Conservation (phyloP, 2,797 vertebrate genomes). For the Takifugu rubripes region DNA sequence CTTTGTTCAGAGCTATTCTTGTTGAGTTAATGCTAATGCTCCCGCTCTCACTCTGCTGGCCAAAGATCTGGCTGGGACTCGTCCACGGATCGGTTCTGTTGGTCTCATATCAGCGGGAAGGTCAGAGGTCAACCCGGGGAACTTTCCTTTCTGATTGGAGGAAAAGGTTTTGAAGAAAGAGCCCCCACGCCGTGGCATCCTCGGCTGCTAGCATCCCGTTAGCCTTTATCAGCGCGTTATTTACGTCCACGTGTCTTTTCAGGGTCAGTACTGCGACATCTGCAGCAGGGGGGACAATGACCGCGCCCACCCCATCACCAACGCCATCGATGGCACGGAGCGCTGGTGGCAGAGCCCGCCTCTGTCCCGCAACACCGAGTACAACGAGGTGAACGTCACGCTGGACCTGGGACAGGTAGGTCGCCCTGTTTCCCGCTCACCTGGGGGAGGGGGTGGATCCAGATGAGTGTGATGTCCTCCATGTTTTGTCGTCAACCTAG, state of each 20-base stretch:
- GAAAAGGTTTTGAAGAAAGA: no score
- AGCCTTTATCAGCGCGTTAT: not conserved
- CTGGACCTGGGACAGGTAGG: slow-evolving; percentile 94
- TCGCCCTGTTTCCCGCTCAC: no score
- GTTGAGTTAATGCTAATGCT: slow-evolving; percentile 39
- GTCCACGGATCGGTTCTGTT: no score
- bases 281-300: slow-evolving; percentile 83
- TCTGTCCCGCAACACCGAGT: slow-evolving; percentile 88
- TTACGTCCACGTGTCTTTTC: slow-evolving; percentile 13
- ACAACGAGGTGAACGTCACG: slow-evolving; percentile 93
- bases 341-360: slow-evolving; percentile 99
- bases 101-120: no score
- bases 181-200: no score
- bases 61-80: no score
- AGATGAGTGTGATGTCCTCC: no score
- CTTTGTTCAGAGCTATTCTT: slow-evolving; percentile 43
- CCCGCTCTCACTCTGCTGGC: not conserved
- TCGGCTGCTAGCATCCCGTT: not conserved
- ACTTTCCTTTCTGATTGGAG: no score
- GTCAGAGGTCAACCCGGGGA: no score
- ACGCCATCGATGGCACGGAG: slow-evolving; percentile 93
- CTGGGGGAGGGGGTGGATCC: no score
- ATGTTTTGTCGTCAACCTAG: no score
- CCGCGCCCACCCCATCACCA: slow-evolving; percentile 89
- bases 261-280: slow-evolving; percentile 98